phyloP scores from a whole-genome alignment of 2,797 vertebrate genomes.

The Poliocrania exsul region DNA sequence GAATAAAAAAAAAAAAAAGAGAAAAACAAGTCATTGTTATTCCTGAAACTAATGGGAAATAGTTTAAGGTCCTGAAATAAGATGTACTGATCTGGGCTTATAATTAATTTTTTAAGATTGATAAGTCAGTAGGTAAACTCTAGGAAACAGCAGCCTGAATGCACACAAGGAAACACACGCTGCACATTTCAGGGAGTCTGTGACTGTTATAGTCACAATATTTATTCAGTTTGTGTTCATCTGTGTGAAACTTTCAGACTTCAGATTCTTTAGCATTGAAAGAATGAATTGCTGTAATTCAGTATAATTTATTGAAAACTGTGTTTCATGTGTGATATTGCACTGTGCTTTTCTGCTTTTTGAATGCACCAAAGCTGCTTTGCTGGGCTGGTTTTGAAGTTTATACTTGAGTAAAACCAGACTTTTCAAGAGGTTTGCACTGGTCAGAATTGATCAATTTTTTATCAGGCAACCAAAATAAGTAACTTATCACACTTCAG shows the following conservation, averaged over 20 bases:
- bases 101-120: not conserved
- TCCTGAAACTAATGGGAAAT: not conserved
- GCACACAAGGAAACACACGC: not conserved
- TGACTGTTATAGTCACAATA: not conserved
- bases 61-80: not conserved
- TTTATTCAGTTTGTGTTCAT: not conserved
- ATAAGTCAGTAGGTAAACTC: not conserved
- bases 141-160: not conserved
- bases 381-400: slow-evolving; percentile 11
- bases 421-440: slow-evolving; percentile 46
- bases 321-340: not conserved
- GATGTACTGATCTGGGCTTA: not conserved
- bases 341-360: not conserved
- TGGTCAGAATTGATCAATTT: slow-evolving; percentile 72
- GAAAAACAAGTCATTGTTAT: not conserved
- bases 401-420: slow-evolving; percentile 48
- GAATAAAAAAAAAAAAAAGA: not conserved
- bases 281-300: slow-evolving; percentile 7
- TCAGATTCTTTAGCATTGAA: not conserved
- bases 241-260: not conserved
- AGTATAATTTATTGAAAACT: slow-evolving; percentile 46
- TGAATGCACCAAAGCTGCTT: not conserved
- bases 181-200: not conserved
- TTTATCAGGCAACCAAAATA: slow-evolving; percentile 73
- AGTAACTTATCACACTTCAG: slow-evolving; percentile 37